Evolutionary conservation across 2,113 vertebrate genomes (phyloP), one percentile per base, ranked within the genome.

Genomic region (Tylochromis polylepis): DNA sequence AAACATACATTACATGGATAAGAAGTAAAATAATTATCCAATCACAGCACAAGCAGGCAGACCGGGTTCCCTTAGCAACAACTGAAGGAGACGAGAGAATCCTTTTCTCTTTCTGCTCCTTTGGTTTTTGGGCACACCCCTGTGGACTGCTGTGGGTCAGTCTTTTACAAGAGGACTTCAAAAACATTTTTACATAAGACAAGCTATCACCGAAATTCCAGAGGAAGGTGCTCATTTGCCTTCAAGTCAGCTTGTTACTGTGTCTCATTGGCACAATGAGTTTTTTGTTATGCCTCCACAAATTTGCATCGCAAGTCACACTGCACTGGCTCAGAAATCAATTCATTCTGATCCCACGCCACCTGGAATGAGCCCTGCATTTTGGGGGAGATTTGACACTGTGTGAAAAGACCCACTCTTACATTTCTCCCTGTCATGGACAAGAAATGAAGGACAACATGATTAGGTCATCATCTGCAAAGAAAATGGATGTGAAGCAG

Each of bases 1-100:
- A 93, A 89, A 92, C 91, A 93, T 41, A 91, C 80, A 90, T 88
- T 92, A 87, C 90, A 92, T 31, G 92, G 94, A 96, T 91, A 95
- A 94, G 91, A 95, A 94, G 92, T 95, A 86, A 92, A 95, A 95
- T 95, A 94, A 95, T 93, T 94, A 94, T 94, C 94, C 93, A 96
- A 95, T 95, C 95, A 94, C 93, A 92, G 94, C 93, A 94, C 93
- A 94, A 91, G 92, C 57, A 94, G 90, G 88, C 92, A 94, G 95
- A 93, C 87, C 81, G 89, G 95, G 95, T 96, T 96, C 89, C 95
- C 94, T 93, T 95, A 95, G 96, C 95, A 95, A 95, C 95, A 95
- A 94, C 94, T 93, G 92, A 93, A 89, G 91, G 78, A 94, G 89
- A 95, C 93, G 93, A 90, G 92, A 95, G 94, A 95, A 92, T 95